Evolutionary conservation across 2,113 vertebrate genomes (phyloP).

Genomic region (Pholis gunnellus): DNA sequence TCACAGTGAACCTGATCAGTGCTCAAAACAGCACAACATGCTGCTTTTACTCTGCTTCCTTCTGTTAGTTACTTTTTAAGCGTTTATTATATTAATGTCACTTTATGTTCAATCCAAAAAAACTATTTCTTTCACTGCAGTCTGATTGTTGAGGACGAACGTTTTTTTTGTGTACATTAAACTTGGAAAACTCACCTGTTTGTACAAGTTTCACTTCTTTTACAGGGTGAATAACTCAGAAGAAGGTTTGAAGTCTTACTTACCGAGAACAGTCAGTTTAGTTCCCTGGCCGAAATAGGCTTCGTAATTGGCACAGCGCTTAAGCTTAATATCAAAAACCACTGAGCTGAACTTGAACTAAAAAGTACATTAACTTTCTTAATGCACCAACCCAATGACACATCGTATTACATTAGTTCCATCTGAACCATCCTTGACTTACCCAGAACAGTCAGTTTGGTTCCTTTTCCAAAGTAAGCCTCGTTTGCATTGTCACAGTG

Average conservation of each 20-base stretch:
- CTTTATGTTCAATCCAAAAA: too few relatives aligned
- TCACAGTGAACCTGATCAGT: slow-evolving; percentile 13
- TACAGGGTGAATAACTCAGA: neutral
- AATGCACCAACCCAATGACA: neutral
- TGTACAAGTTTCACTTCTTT: neutral
- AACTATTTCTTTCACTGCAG: neutral
- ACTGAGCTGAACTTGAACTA: neutral
- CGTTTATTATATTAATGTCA: too few relatives aligned
- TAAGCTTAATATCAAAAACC: slow-evolving; percentile 33
- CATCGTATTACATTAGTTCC: accelerated
- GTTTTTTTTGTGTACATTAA: neutral
- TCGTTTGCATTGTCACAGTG: slow-evolving; percentile 51
- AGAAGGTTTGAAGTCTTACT: slow-evolving; percentile 47
- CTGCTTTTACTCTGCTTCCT: neutral
- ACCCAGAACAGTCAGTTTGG: slow-evolving; percentile 78
- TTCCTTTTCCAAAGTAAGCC: slow-evolving; percentile 78
- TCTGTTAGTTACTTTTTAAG: neutral
- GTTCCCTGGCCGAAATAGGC: slow-evolving; percentile 67
- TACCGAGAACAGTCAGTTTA: slow-evolving; percentile 74
- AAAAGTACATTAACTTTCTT: neutral
- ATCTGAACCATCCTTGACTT: neutral
- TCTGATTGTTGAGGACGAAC: neutral
- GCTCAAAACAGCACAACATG: neutral
- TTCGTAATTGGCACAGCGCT: slow-evolving; percentile 57
- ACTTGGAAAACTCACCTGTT: neutral